Evolutionary conservation across 2,797 vertebrate species (phyloP).

Genomic region (Sandelia bainsii): DNA sequence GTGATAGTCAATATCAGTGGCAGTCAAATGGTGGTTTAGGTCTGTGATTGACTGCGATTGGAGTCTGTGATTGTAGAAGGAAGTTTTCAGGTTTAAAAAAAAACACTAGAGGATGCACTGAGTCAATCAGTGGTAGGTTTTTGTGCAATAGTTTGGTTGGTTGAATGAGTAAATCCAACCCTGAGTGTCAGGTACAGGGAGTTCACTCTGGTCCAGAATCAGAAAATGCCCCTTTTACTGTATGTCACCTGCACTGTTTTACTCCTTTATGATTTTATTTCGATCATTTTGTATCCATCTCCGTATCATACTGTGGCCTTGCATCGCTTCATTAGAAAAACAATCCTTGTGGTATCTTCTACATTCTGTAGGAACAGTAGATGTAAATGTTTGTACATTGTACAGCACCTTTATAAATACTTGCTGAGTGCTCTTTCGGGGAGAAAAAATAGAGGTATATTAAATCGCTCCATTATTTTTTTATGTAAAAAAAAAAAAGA

Average conservation of each 20-base stretch:
- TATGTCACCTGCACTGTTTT: constrained; percentile 51
- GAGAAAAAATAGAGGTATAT: constrained; percentile 90
- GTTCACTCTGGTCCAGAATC: constrained; percentile 53
- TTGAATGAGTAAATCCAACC: constrained; percentile 60
- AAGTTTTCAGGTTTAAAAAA: constrained; percentile 50
- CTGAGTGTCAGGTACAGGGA: constrained; percentile 49
- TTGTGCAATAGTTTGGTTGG: constrained; percentile 77
- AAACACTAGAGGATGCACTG: constrained; percentile 19
- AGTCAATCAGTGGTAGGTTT: constrained; percentile 51
- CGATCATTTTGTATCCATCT: constrained; percentile 64
- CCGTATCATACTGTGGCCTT: constrained; percentile 89
- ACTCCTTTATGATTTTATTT: constrained; percentile 48
- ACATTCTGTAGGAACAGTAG: constrained; percentile 87
- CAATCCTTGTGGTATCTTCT: constrained; percentile 79
- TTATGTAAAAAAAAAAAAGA: constrained; percentile 91
- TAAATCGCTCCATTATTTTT: constrained; percentile 99
- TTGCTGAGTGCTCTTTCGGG: constrained; percentile 89
- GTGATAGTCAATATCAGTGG: constrained; percentile 44
- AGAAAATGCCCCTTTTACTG: constrained; percentile 43
- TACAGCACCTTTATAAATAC: constrained; percentile 99
- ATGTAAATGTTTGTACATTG: constrained; percentile 99
- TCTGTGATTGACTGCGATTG: constrained; percentile 26
- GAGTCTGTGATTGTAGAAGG: constrained; percentile 56
- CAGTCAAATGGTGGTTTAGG: constrained; percentile 15
- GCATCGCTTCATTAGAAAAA: constrained; percentile 87